Conservation (phyloP, 2,888 invertebrate species). For the Cantharis flavilabris region DNA sequence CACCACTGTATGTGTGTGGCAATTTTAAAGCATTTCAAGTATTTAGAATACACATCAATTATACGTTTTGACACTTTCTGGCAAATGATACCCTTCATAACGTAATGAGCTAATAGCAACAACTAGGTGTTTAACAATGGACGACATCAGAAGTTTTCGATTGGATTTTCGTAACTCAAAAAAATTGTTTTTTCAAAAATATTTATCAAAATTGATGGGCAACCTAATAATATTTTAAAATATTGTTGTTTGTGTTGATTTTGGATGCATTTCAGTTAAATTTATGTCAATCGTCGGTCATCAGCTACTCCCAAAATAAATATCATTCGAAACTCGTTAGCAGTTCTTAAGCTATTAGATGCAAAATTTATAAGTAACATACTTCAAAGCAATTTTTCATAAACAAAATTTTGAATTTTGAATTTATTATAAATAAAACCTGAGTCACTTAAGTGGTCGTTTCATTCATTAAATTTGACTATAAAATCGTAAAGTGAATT, state of each 20-base stretch:
- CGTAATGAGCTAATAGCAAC: background rate
- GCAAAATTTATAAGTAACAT: background rate
- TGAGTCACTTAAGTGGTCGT: background rate
- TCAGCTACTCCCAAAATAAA: conserved; percentile 22
- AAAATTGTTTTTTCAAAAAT: background rate
- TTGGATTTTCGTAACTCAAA: background rate
- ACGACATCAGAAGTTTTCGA: background rate
- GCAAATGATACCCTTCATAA: background rate
- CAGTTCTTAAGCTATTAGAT: background rate
- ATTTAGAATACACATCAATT: conserved; percentile 1
- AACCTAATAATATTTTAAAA: background rate
- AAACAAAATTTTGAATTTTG: background rate
- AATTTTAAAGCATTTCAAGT: background rate
- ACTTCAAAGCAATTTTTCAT: background rate
- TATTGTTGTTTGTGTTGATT: conserved; percentile 14
- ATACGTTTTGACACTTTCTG: background rate
- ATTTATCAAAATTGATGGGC: background rate
- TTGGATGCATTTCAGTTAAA: conserved; percentile 20
- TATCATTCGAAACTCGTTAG: conserved; percentile 28
- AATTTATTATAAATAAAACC: background rate
- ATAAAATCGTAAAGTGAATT: background rate
- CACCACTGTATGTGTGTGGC: background rate
- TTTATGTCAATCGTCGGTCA: conserved; percentile 18
- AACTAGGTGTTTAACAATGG: background rate
- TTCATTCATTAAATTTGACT: background rate